These are phyloP conservation scores for Cyclura pinguis DNA, from an alignment of 2,797 vertebrate species.

Conservation along the genomic window DNA sequence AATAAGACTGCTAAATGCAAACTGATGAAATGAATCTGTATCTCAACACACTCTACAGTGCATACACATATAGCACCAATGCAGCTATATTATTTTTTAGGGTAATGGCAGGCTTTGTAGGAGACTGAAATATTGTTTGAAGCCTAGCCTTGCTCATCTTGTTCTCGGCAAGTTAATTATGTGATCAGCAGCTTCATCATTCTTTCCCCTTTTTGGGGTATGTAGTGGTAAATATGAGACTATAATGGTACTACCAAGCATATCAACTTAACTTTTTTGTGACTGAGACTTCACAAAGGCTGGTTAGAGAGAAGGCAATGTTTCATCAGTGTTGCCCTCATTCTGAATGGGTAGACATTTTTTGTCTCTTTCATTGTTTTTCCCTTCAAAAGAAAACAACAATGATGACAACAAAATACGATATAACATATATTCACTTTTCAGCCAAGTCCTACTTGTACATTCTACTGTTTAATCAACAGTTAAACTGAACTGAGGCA, in stretches of 20 bases:
- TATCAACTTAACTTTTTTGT: neutral
- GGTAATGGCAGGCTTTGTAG: neutral
- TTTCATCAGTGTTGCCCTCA: neutral
- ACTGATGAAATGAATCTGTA: neutral
- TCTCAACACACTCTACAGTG: too few species aligned
- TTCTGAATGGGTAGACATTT: neutral
- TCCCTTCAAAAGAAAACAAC: neutral
- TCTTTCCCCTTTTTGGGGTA: neutral
- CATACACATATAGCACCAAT: neutral
- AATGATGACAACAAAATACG: too few species aligned
- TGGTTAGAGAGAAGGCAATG: neutral
- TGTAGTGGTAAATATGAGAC: neutral
- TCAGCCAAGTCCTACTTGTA: neutral
- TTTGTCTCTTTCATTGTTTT: neutral
- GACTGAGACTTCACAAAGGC: neutral
- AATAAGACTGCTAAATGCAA: neutral
- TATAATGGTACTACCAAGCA: neutral
- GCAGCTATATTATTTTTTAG: neutral
- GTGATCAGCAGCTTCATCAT: neutral
- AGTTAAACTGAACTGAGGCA: neutral
- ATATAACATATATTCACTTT: neutral
- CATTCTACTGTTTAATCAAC: slow-evolving; percentile 1
- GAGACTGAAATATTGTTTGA: neutral
- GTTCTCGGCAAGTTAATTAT: neutral
- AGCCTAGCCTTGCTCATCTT: neutral